A percentile compares a stretch with the other conserved stretches of the same genome.
phyloP scores from a whole-genome alignment of 2,113 vertebrate genomes.

The Elephas maximus region DNA sequence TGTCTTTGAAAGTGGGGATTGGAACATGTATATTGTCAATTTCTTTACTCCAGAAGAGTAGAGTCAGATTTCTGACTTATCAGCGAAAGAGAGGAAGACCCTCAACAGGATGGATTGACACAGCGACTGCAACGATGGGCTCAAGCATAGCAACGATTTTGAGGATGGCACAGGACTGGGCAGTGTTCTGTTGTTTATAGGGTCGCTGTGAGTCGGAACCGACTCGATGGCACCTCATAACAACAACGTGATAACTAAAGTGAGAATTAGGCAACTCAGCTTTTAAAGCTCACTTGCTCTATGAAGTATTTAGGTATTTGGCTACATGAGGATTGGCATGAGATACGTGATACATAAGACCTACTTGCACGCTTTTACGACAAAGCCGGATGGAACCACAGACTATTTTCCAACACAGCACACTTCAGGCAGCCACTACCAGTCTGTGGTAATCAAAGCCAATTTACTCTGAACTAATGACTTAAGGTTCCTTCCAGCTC shows the following conservation, averaged over 20 bases:
- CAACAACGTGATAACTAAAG: not conserved
- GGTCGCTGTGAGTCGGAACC: no score
- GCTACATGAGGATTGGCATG: not conserved
- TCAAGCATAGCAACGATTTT: no score
- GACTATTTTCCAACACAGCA: not conserved
- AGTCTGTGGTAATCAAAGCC: not conserved
- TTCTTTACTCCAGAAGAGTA: not conserved
- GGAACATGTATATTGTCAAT: not conserved
- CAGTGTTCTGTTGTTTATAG: no score
- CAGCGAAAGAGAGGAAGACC: no score
- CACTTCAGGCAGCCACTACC: not conserved
- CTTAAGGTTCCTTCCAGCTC: constrained; percentile 46
- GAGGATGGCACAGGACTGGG: no score
- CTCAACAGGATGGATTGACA: no score
- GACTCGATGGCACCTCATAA: no score
- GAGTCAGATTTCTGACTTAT: constrained; percentile 39
- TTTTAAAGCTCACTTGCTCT: not conserved
- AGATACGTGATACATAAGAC: not conserved
- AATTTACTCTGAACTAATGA: constrained; percentile 38
- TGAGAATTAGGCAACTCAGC: not conserved
- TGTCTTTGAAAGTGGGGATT: not conserved
- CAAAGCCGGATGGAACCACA: constrained; percentile 9
- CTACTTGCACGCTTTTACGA: not conserved
- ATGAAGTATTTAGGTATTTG: not conserved
- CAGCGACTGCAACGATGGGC: no score